Evolutionary conservation across 1,140 invertebrate genomes (phyloP).

Genomic region (Dufourea novaeangliae): DNA sequence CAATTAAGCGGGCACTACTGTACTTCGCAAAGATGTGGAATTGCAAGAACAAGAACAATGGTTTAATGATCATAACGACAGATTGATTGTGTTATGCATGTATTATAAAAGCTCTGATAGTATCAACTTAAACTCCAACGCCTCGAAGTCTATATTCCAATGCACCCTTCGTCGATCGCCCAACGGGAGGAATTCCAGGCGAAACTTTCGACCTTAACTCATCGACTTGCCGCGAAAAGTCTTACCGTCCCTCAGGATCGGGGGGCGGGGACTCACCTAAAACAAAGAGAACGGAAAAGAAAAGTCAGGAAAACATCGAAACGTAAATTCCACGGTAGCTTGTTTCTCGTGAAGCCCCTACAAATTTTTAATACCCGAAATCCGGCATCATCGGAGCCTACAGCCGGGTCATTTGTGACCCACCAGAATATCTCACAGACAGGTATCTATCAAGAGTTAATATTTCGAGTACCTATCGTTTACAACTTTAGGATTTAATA

Average conservation of each 20-base stretch:
- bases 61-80: too few relatives aligned
- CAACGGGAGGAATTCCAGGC: slow-evolving; percentile 35
- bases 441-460: too few relatives aligned
- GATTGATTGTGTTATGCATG: too few relatives aligned
- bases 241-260: slow-evolving; percentile 47
- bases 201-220: slow-evolving; percentile 59
- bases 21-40: too few relatives aligned
- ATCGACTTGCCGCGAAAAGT: slow-evolving; percentile 37
- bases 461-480: too few relatives aligned
- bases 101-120: neutral
- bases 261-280: slow-evolving; percentile 60
- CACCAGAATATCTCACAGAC: too few relatives aligned
- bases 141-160: neutral
- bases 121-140: neutral
- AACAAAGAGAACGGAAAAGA: slow-evolving; percentile 44
- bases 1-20: too few relatives aligned
- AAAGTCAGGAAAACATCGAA: neutral
- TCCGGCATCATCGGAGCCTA: too few relatives aligned
- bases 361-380: too few relatives aligned
- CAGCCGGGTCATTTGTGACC: too few relatives aligned
- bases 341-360: neutral
- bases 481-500: too few relatives aligned
- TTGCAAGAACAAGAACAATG: too few relatives aligned
- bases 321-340: neutral
- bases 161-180: neutral